Conservation (phyloP, 1,140 invertebrate genomes). For the Eurosta solidaginis region DNA sequence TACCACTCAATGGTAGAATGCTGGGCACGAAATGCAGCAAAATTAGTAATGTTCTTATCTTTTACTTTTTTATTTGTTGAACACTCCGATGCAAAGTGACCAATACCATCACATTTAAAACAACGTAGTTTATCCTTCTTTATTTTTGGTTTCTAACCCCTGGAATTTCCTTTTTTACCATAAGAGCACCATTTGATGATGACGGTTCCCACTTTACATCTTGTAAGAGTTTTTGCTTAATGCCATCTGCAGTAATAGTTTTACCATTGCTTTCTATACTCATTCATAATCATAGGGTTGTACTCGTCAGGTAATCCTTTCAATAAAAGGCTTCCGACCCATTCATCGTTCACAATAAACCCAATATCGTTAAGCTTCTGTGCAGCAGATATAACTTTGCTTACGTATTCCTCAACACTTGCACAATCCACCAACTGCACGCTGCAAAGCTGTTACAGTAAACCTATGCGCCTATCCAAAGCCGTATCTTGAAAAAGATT, state of each 20-base stretch:
- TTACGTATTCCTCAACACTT: slow-evolving; percentile 52
- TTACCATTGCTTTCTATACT: slow-evolving; percentile 48
- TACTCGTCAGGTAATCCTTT: slow-evolving; percentile 53
- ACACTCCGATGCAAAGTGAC: too few species aligned
- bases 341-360: slow-evolving; percentile 53
- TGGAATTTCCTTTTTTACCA: too few species aligned
- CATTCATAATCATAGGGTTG: slow-evolving; percentile 59
- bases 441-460: slow-evolving; percentile 35
- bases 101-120: too few species aligned
- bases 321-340: slow-evolving; percentile 52
- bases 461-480: slow-evolving; percentile 37
- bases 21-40: too few species aligned
- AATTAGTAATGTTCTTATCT: too few species aligned
- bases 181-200: too few species aligned
- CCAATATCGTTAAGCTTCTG: slow-evolving; percentile 47
- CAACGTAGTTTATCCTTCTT: too few species aligned
- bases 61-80: too few species aligned
- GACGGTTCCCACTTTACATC: too few species aligned
- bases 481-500: too few species aligned
- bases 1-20: too few species aligned
- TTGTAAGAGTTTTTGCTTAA: slow-evolving; percentile 56
- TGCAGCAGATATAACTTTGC: slow-evolving; percentile 50
- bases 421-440: slow-evolving; percentile 38
- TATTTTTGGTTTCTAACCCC: too few species aligned
- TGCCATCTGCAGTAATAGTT: slow-evolving; percentile 49